Percentiles rank a stretch among this genome's conserved stretches.
Evolutionary conservation across 2,113 vertebrate species (phyloP).

Genomic region (Nipponia nippon): DNA sequence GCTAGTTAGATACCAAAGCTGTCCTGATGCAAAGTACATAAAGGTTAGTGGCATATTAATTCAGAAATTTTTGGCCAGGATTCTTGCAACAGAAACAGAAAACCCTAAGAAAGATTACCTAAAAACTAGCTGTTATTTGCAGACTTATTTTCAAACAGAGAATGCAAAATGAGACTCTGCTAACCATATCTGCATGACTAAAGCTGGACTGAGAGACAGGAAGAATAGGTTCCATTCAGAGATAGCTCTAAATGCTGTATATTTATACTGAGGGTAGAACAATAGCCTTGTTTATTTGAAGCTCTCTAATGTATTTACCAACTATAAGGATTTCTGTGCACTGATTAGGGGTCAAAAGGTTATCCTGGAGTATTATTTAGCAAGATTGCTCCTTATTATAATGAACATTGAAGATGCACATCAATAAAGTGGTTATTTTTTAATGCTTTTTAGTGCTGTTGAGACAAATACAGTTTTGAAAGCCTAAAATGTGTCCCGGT

Average conservation of each 20-base stretch:
- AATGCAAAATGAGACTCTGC: background rate
- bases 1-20: background rate
- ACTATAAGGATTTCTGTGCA: conserved; percentile 46
- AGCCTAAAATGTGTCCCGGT: background rate
- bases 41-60: background rate
- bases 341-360: conserved; percentile 59
- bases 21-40: background rate
- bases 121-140: background rate
- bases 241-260: background rate
- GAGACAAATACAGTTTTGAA: conserved; percentile 52
- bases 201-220: background rate
- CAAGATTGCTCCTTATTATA: conserved; percentile 61
- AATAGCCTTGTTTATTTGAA: conserved; percentile 21
- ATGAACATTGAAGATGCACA: conserved; percentile 47
- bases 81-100: background rate
- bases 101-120: background rate
- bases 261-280: background rate
- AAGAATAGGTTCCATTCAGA: background rate
- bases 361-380: conserved; percentile 60
- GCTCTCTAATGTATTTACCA: conserved; percentile 48
- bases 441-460: conserved; percentile 42
- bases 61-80: background rate
- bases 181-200: background rate
- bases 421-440: conserved; percentile 55
- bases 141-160: background rate